Evolutionary conservation across 1,140 invertebrate species (phyloP).

Genomic region (Antheraea mylitta): DNA sequence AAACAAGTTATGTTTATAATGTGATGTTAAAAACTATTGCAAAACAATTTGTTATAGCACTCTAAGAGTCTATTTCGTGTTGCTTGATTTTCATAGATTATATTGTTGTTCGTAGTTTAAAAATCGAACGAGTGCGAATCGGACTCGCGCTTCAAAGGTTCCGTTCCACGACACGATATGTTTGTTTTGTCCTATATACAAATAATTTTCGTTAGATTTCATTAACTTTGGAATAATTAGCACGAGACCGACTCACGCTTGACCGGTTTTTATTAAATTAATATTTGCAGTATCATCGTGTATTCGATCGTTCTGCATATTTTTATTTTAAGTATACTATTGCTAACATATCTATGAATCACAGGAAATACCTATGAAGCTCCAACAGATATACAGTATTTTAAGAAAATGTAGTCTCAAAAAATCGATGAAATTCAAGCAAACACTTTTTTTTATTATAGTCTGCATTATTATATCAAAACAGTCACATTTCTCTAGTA

Average conservation of each 20-base stretch:
- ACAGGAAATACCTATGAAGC: no score
- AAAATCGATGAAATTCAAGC: slow-evolving; percentile 33
- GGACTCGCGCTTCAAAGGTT: not conserved
- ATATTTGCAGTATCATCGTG: no score
- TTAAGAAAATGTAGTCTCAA: not conserved
- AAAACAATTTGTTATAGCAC: slow-evolving; percentile 72
- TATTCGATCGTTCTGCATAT: no score
- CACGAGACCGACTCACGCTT: no score
- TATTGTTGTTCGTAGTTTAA: slow-evolving; percentile 14
- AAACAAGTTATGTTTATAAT: slow-evolving; percentile 48
- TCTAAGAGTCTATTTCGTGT: slow-evolving; percentile 54
- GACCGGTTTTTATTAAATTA: no score
- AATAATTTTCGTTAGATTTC: no score
- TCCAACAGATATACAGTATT: no score
- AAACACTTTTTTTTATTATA: slow-evolving; percentile 34
- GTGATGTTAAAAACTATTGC: slow-evolving; percentile 69
- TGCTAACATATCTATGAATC: no score
- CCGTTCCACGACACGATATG: no score
- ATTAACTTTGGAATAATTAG: no score
- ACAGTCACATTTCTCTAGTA: slow-evolving; percentile 57
- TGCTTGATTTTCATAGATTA: slow-evolving; percentile 36
- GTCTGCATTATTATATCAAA: slow-evolving; percentile 40
- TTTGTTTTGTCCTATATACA: no score
- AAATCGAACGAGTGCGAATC: not conserved
- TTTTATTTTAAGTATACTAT: no score